Base-by-base conservation (phyloP, 2,797 vertebrate species). In the Smutsia temminckii region DNA sequence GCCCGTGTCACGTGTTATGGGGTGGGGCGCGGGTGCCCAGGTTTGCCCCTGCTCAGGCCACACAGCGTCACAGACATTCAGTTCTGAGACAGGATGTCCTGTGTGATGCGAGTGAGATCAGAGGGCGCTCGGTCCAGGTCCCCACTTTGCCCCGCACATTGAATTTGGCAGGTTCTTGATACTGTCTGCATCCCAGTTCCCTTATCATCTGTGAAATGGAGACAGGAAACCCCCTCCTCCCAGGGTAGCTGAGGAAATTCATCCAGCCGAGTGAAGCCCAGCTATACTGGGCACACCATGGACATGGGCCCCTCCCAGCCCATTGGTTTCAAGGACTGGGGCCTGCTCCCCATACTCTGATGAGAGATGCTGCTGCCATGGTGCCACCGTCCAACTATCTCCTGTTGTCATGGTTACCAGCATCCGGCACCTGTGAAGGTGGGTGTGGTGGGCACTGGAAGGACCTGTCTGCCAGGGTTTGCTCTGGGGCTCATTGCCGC, bases 91-190 rank as follows among this genome's bases (percentile, higher is more conserved):
- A 0, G 14, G 23, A 3, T 0, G 17, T 25, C 49, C 18, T 0
- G n/a, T 2, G 11, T 55, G 63, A 11, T 27, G 59, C 20, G 10
- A 5, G 69, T 5, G 6, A 61, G 20, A 5, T 23, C 12, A 4
- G 10, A 3, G 0, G 21, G 9, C 46, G 0, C 21, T 0, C 0
- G 64, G 49, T 13, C 12, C 53, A 0, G 2, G 9, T 6, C 32
- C 40, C 14, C n/a, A 12, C 11, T 11, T 7, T 0, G 34, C 66
- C 77, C 3, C 53, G 42, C 2, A 12, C 37, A 17, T 14, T 4
- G 6, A 3, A 3, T 13, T 77, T 42, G 46, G 53, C 6, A 8
- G 27, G 3, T 7, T 49, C 75, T 29, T 18, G 21, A 49, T 6
- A 18, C 55, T 69, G 40, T 8, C 13, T 29, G 27, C 8, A 1